Percentiles rank a stretch among this genome's conserved stretches.
Evolutionary conservation across 2,113 vertebrate species (phyloP).

Genomic region (Chloroceryle aenea): DNA sequence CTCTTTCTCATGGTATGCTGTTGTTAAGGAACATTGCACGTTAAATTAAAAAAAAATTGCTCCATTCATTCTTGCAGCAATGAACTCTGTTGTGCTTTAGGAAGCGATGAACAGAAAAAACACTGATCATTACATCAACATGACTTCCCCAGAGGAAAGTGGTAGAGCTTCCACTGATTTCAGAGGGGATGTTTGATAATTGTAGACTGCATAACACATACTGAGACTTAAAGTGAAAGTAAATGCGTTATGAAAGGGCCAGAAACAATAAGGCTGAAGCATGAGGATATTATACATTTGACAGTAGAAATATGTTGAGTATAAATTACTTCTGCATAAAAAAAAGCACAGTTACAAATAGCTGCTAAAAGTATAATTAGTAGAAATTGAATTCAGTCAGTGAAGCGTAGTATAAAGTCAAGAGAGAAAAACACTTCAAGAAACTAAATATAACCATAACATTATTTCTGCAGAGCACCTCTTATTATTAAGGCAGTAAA

Average conservation of each 20-base stretch:
- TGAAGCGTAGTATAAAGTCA: neutral
- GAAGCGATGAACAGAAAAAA: neutral
- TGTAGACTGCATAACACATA: neutral
- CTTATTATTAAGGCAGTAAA: neutral
- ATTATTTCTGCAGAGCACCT: neutral
- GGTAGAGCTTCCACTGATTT: neutral
- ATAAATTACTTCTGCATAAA: neutral
- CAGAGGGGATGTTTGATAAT: neutral
- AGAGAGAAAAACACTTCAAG: neutral
- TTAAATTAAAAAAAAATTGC: neutral
- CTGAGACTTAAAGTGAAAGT: neutral
- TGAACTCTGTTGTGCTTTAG: neutral
- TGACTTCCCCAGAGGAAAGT: neutral
- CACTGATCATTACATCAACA: neutral
- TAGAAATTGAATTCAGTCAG: neutral
- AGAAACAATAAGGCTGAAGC: neutral
- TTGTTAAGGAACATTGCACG: neutral
- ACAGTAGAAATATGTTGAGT: neutral
- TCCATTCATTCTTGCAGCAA: neutral
- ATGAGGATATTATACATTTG: neutral
- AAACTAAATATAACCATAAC: neutral
- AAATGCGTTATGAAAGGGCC: neutral
- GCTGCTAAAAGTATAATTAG: neutral
- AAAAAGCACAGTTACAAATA: neutral
- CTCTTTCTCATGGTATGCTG: neutral